Evolutionary conservation across 2,797 vertebrate genomes (phyloP).

Genomic region (Cyprinodon diabolis): DNA sequence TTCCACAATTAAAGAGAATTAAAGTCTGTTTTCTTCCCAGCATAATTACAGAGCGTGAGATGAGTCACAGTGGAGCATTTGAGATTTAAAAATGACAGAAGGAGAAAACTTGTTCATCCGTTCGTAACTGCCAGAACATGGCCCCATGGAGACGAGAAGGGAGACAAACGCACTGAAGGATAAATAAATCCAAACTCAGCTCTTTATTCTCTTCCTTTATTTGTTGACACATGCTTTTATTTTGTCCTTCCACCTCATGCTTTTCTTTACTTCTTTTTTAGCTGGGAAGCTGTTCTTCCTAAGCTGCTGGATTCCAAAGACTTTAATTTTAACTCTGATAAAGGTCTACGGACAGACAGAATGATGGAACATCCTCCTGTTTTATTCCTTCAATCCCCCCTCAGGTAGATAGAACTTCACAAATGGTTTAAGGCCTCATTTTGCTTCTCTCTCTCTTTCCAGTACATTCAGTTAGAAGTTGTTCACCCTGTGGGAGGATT

Average conservation of each 20-base stretch:
- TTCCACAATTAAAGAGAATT: conserved; percentile 74
- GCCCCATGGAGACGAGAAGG: conserved; percentile 64
- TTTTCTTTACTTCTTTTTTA: conserved; percentile 24
- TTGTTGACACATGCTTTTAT: conserved; percentile 49
- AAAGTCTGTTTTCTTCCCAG: conserved; percentile 66
- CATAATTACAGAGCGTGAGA: conserved; percentile 74
- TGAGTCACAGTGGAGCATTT: conserved; percentile 69
- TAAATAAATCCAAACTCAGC: conserved; percentile 63
- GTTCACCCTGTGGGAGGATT: conserved; percentile 76
- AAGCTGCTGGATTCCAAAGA: conserved; percentile 38
- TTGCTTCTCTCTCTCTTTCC: background rate
- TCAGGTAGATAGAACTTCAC: conserved; percentile 71
- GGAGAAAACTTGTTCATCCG: conserved; percentile 76
- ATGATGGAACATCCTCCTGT: conserved; percentile 56
- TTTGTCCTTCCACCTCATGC: conserved; percentile 38
- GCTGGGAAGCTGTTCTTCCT: conserved; percentile 38
- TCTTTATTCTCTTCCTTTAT: conserved; percentile 60
- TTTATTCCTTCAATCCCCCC: conserved; percentile 16
- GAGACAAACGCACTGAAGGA: conserved; percentile 54
- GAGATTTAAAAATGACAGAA: conserved; percentile 62
- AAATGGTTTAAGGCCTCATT: conserved; percentile 40
- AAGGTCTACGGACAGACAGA: conserved; percentile 41
- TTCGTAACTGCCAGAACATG: conserved; percentile 74
- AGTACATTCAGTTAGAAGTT: conserved; percentile 43
- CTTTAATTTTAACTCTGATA: conserved; percentile 51